Conservation (phyloP, 2,113 vertebrate species). For the Lasiurus borealis region DNA sequence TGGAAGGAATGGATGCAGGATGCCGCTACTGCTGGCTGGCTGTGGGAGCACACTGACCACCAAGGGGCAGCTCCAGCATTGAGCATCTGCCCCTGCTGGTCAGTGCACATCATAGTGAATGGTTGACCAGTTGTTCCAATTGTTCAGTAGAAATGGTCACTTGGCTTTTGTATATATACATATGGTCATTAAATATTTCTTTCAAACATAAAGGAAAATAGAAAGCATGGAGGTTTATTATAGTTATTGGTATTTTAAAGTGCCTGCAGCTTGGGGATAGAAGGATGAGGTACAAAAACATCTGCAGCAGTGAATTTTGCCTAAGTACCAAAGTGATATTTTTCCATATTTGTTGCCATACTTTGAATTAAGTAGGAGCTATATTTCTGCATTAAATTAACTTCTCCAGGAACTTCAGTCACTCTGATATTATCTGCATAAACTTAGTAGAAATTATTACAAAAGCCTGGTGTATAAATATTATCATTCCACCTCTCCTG, state of each 20-base stretch:
- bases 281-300: neutral
- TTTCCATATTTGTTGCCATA: neutral
- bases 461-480: neutral
- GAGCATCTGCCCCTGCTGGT: too few relatives aligned
- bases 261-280: neutral
- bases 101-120: too few relatives aligned
- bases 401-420: neutral
- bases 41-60: too few relatives aligned
- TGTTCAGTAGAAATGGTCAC: too few relatives aligned
- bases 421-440: neutral
- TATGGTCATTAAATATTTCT: neutral
- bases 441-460: neutral
- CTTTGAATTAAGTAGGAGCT: neutral
- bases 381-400: neutral
- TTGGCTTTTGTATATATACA: too few relatives aligned
- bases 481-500: neutral
- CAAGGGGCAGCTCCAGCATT: too few relatives aligned
- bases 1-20: too few relatives aligned
- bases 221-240: neutral
- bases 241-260: neutral
- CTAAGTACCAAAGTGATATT: neutral
- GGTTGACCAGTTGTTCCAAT: too few relatives aligned
- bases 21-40: too few relatives aligned
- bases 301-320: neutral
- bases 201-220: neutral